Conservation (phyloP, 92 coral and sea anemone genomes). For the Meandrina meandrites region DNA sequence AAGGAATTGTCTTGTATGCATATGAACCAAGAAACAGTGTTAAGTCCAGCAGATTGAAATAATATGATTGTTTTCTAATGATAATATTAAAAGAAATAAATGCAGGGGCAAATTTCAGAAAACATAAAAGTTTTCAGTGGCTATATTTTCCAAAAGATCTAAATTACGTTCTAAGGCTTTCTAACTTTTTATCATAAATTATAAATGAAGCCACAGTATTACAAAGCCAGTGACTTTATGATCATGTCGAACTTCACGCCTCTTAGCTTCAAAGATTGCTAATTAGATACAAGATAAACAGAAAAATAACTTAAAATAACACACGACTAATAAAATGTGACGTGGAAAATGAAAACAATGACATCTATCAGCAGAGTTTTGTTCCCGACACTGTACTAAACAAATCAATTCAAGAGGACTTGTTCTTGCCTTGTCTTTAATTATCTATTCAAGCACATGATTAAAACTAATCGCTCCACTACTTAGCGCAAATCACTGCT, state of each 20-base stretch:
- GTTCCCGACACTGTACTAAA: neutral
- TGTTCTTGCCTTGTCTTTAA: neutral
- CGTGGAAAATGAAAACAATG: neutral
- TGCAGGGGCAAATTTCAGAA: neutral
- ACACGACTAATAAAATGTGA: neutral
- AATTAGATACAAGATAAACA: neutral
- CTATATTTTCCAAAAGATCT: neutral
- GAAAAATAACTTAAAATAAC: neutral
- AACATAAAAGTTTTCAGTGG: neutral
- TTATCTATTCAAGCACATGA: conserved; percentile 9
- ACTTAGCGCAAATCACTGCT: neutral
- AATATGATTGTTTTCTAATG: neutral
- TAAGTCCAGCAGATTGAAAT: neutral
- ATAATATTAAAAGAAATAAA: neutral
- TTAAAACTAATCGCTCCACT: neutral
- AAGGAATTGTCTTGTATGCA: neutral
- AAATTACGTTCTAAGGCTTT: neutral
- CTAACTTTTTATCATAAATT: conserved; percentile 20
- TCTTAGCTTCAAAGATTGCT: neutral
- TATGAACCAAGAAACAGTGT: neutral
- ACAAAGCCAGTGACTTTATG: neutral
- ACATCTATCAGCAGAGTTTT: neutral
- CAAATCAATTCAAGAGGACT: neutral
- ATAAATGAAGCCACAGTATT: conserved; percentile 8
- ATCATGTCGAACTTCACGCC: conserved; percentile 5